Conservation (phyloP, 2,113 vertebrate genomes). For the Sapajus apella region DNA sequence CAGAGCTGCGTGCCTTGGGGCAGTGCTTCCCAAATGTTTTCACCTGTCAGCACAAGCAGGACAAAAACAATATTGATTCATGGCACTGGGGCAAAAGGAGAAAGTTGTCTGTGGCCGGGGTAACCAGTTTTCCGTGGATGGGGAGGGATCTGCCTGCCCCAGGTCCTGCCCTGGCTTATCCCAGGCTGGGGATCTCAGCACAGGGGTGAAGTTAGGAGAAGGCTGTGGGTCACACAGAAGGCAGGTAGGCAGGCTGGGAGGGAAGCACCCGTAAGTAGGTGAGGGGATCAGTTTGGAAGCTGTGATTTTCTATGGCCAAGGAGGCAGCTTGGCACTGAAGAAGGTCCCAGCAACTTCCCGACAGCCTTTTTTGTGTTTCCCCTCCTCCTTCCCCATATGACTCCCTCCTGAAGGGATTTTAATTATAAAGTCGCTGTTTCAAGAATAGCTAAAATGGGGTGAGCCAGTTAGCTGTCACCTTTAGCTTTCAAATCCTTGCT, state of each 20-base stretch:
- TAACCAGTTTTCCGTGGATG: neutral
- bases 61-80: neutral
- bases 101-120: neutral
- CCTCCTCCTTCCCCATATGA: neutral
- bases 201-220: neutral
- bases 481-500: constrained; percentile 15
- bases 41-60: neutral
- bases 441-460: constrained; percentile 41
- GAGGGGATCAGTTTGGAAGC: neutral
- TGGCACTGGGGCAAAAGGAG: neutral
- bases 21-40: neutral
- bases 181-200: neutral
- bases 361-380: neutral
- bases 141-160: neutral
- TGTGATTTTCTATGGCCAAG: neutral
- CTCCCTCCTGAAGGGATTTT: constrained; percentile 25
- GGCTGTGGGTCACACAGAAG: fast-evolving
- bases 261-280: neutral
- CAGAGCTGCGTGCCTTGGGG: neutral
- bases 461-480: constrained; percentile 27
- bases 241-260: neutral
- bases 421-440: constrained; percentile 61
- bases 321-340: neutral
- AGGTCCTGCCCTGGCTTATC: neutral
- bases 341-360: neutral